These are phyloP conservation scores for Morpho achilles DNA, from an alignment of 2,888 invertebrate species.

Conservation along the genomic window DNA sequence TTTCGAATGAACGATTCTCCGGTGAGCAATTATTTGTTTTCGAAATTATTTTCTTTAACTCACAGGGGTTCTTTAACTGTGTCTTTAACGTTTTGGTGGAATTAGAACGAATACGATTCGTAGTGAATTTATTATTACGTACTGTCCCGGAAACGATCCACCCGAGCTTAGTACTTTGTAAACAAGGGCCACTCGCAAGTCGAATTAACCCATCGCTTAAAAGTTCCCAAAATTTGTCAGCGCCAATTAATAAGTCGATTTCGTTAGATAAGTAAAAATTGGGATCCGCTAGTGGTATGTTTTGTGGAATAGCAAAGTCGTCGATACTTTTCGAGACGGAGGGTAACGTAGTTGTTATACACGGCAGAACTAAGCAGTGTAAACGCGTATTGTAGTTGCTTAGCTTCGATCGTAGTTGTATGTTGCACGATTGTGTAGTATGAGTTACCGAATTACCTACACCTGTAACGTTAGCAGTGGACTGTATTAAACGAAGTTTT, in stretches of 20 bases:
- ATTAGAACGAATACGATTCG: constrained; percentile 18
- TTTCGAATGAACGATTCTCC: too few relatives aligned
- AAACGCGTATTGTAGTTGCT: constrained; percentile 15
- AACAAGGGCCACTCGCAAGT: constrained; percentile 26
- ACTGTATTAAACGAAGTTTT: constrained; percentile 29
- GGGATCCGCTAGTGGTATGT: constrained; percentile 24
- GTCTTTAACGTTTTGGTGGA: constrained; percentile 19
- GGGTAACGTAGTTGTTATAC: constrained; percentile 3
- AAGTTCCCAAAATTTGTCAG: constrained; percentile 28
- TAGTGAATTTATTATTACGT: not conserved
- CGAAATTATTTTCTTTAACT: too few relatives aligned
- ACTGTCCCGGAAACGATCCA: constrained; percentile 30
- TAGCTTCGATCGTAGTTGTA: constrained; percentile 20
- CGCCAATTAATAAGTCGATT: constrained; percentile 27
- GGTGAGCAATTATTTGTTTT: too few relatives aligned
- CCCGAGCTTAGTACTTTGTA: constrained; percentile 29
- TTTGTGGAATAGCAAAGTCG: constrained; percentile 9
- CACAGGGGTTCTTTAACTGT: too few relatives aligned
- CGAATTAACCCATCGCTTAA: constrained; percentile 20
- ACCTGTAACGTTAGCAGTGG: constrained; percentile 28
- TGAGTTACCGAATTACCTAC: constrained; percentile 26
- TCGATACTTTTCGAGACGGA: not conserved
- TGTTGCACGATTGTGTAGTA: constrained; percentile 22
- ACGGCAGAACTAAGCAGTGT: constrained; percentile 25
- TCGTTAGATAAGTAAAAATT: constrained; percentile 7